Percentiles rank a stretch among this genome's conserved stretches.
phyloP scores from a whole-genome alignment of 2,797 vertebrate genomes.

The Pseudopleuronectes americanus region DNA sequence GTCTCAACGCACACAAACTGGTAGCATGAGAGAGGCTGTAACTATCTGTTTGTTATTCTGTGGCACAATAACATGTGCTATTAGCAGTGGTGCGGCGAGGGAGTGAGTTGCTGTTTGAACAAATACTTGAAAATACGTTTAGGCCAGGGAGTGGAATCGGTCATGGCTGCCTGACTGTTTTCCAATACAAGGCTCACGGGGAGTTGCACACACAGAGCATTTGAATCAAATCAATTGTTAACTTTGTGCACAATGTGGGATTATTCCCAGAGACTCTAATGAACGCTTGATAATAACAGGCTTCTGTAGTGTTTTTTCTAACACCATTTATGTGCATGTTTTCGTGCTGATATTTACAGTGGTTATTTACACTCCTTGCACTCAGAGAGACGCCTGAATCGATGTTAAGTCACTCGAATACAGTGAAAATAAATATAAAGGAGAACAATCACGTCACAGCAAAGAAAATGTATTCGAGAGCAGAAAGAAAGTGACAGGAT shows the following conservation, averaged over 20 bases:
- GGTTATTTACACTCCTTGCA: constrained; percentile 21
- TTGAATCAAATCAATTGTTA: constrained; percentile 56
- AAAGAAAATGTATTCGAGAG: constrained; percentile 5
- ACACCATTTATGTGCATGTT: neutral
- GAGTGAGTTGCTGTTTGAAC: constrained; percentile 44
- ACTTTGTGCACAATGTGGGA: constrained; percentile 51
- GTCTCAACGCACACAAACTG: constrained; percentile 11
- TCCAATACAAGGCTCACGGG: constrained; percentile 41
- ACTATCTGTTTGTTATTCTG: constrained; percentile 37
- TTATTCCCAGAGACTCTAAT: constrained; percentile 41
- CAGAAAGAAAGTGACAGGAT: constrained; percentile 33
- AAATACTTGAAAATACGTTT: constrained; percentile 59
- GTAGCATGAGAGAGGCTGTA: constrained; percentile 22
- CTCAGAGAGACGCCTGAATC: constrained; percentile 18
- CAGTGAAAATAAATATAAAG: constrained; percentile 20
- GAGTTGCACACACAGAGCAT: constrained; percentile 47
- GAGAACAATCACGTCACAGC: constrained; percentile 18
- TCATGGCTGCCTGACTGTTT: constrained; percentile 53
- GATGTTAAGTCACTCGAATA: constrained; percentile 18
- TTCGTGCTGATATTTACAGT: constrained; percentile 13
- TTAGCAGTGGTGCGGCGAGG: constrained; percentile 48
- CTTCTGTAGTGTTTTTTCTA: constrained; percentile 15
- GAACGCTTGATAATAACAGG: constrained; percentile 29
- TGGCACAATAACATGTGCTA: constrained; percentile 48
- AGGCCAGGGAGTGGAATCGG: constrained; percentile 45